A percentile compares a stretch with the other conserved stretches of the same genome.
Conservation (phyloP, 2,888 invertebrate genomes). For the Pemphredon lugubris region DNA sequence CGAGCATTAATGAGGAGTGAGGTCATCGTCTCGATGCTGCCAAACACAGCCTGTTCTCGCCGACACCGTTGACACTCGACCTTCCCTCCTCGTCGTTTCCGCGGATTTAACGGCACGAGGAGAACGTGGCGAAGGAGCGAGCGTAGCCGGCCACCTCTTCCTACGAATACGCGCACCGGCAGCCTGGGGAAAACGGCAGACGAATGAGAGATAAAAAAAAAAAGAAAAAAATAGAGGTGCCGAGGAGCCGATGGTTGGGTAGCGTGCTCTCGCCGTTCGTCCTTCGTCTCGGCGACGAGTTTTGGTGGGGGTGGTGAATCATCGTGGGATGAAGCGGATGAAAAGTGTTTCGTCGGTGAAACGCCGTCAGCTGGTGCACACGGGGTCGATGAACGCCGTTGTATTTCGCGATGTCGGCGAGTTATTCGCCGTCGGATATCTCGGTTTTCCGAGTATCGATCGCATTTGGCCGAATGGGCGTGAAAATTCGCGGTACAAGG, state of each 20-base stretch:
- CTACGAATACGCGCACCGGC: too few species aligned
- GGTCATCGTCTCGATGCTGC: slow-evolving; percentile 58
- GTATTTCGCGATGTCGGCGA: slow-evolving; percentile 34
- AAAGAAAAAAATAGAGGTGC: too few species aligned
- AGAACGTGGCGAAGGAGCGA: too few species aligned
- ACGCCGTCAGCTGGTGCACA: slow-evolving; percentile 52
- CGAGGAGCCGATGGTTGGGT: not conserved
- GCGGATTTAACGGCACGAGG: too few species aligned
- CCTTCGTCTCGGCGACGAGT: slow-evolving; percentile 52
- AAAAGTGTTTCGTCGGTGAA: slow-evolving; percentile 35
- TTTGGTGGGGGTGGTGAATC: slow-evolving; percentile 48
- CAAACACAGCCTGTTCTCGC: slow-evolving; percentile 42
- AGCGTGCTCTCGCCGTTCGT: slow-evolving; percentile 46
- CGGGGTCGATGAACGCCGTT: slow-evolving; percentile 51
- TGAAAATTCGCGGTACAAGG: too few species aligned
- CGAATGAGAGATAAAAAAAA: too few species aligned
- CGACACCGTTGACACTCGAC: slow-evolving; percentile 1
- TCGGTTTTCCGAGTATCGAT: too few species aligned
- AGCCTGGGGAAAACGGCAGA: too few species aligned
- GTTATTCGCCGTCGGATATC: too few species aligned
- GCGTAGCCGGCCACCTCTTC: too few species aligned
- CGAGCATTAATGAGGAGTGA: slow-evolving; percentile 57
- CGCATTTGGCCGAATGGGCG: too few species aligned
- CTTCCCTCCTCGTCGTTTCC: not conserved
- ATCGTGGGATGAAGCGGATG: slow-evolving; percentile 52